Base-by-base conservation (phyloP, 2,113 vertebrate genomes). In the Anser cygnoides region DNA sequence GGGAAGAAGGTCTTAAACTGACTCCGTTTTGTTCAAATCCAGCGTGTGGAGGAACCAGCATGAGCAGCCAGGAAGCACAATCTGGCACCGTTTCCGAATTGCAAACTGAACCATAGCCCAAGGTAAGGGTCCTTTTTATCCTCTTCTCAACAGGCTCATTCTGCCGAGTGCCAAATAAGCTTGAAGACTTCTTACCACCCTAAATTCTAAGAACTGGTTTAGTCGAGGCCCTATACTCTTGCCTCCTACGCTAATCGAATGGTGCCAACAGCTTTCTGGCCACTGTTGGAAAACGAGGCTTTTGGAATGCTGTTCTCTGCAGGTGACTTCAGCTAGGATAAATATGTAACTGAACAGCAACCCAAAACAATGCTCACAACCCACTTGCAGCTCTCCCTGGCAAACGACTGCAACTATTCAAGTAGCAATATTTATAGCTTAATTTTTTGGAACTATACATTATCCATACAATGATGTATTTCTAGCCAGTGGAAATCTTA, bases 61-160 rank as follows among this genome's bases (percentile, higher is more conserved):
- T 26, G 52, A 95, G 81, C 39, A 3, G 77, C 52, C 94, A 87
- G 89, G 92, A 97, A 96, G 84, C 74, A 94, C 84, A 65, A 54
- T 68, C 81, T 97, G 94, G 94, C 89, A 76, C 61, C 7, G 66
- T 41, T 92, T 95, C 84, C 2, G 0, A 95, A 68, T 0, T 68
- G 66, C 70, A 81, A 95, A 89, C 92, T 72, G 73, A 94, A 81
- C 91, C 92, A 91, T 8, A 93, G 91, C 70, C 70, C n/a, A 75
- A 87, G 81, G 94, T 95, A 77, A 95, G 94, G 81, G 95, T 93
- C 35, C 46, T 75, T 95, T 78, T 89, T 72, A 91, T 95, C 91
- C 77, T 93, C 92, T 68, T 92, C 70, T 84, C 87, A 91, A 77
- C 57, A 81, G 87, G 52, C 35, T 95, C 66, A 55, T 92, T 95